Evolutionary conservation across 2,113 vertebrate genomes (phyloP).

Genomic region (Platysteira castanea): DNA sequence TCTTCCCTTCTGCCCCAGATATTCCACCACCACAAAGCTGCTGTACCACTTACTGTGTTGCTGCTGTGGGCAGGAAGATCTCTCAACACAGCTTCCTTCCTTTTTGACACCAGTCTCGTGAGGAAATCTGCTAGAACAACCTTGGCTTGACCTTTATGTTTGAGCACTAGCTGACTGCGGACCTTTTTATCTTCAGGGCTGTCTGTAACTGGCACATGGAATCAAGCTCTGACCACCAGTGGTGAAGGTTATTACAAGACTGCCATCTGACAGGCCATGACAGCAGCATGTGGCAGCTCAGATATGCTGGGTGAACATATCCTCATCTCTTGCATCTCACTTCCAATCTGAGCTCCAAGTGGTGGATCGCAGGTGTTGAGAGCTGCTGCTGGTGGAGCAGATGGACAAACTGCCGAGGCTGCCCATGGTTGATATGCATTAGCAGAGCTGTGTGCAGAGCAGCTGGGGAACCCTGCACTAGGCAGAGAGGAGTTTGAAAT

Average conservation of each 20-base stretch:
- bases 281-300: not conserved
- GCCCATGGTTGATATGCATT: not conserved
- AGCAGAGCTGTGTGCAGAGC: not conserved
- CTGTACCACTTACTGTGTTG: not conserved
- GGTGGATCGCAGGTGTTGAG: not conserved
- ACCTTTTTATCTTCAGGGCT: not conserved
- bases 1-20: not conserved
- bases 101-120: constrained; percentile 36
- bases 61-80: constrained; percentile 29
- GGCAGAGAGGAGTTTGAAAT: fast-evolving
- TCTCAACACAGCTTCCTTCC: constrained; percentile 54
- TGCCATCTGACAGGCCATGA: not conserved
- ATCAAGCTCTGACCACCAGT: not conserved
- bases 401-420: fast-evolving
- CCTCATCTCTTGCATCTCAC: not conserved
- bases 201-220: not conserved
- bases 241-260: not conserved
- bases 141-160: constrained; percentile 49
- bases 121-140: constrained; percentile 45
- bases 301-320: not conserved
- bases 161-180: not conserved
- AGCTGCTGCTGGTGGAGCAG: not conserved
- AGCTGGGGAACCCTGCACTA: fast-evolving
- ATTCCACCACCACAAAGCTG: not conserved
- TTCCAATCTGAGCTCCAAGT: not conserved